Evolutionary conservation across 2,113 vertebrate species (phyloP), one percentile per base, ranked within the genome.

Genomic region (Mastomys coucha): DNA sequence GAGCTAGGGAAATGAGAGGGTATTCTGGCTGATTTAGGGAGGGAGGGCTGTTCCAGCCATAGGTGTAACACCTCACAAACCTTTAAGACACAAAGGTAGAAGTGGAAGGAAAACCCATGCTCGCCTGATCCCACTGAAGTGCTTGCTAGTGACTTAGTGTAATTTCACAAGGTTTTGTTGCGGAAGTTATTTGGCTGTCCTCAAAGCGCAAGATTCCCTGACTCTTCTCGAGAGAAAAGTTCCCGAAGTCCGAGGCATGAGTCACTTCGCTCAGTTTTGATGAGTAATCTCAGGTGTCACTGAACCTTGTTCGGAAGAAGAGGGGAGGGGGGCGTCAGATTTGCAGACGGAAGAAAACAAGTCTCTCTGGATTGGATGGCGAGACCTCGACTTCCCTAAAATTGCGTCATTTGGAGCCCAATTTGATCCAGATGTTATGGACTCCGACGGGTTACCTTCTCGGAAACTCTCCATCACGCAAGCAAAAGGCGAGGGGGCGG

Each of bases 281-380:
- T 98, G 97, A 98, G 96, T 97, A 97, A 98, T 93, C 70, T 96
- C 63, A 81, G 94, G 96, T 97, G 97, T 97, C 95, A 72, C 2
- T 93, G 82, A 95, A 84, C 72, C 77, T 36, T 1, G 31, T 28
- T 72, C 8, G 0, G 77, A 56, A 72, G 85, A 78, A 73, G 76
- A 93, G 96, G 82, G 97, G 91, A 96, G 97, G 94, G 96, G 97
- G 96, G 95, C 94, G 81, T 93, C 94, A 65, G 80, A 58, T 36
- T 8, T 6, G 88, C 97, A 31, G 39, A 39, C 76, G 92, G 88
- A 96, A 73, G 91, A 63, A 84, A 73, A 69, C n/a, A 13, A 85
- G 56, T 78, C 75, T 67, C 92, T 82, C 20, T 2, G 88, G 96
- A 97, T 93, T 96, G 98, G 97, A 86, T 73, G 88, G 75, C 11